These are phyloP conservation scores for Baronia brevicornis DNA, from an alignment of 2,888 invertebrate species.

Conservation along the genomic window DNA sequence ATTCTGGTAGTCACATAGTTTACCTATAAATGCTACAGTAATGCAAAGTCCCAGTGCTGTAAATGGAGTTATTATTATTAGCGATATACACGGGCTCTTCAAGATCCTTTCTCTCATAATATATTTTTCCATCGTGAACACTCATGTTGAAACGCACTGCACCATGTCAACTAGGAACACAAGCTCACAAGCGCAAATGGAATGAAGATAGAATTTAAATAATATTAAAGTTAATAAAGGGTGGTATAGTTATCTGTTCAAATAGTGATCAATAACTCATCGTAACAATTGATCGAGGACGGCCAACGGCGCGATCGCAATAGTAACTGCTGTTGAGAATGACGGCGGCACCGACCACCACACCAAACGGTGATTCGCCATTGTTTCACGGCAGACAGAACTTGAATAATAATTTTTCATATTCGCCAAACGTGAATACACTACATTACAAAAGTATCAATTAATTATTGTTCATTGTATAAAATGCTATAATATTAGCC, in stretches of 20 bases:
- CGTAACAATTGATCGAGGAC: conserved; percentile 57
- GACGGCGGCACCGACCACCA: conserved; percentile 41
- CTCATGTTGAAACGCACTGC: conserved; percentile 46
- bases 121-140: conserved; percentile 52
- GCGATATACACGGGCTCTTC: conserved; percentile 54
- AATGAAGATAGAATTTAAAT: too few species aligned
- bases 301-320: conserved; percentile 63
- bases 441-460: too few species aligned
- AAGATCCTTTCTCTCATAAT: conserved; percentile 48
- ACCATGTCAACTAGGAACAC: conserved; percentile 16
- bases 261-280: conserved; percentile 55
- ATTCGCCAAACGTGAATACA: too few species aligned
- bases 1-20: not conserved
- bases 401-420: conserved; percentile 58
- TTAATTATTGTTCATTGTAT: too few species aligned
- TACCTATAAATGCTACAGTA: conserved; percentile 76
- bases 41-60: conserved; percentile 75
- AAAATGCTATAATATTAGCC: too few species aligned
- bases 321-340: conserved; percentile 38
- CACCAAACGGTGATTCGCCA: conserved; percentile 46
- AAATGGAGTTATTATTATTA: conserved; percentile 65
- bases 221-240: too few species aligned
- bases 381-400: conserved; percentile 55
- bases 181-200: conserved; percentile 26
- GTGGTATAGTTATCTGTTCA: too few species aligned